Percentiles rank a stretch among this genome's conserved stretches.
Evolutionary conservation across 2,113 vertebrate species (phyloP).

Genomic region (Salvelinus fontinalis): DNA sequence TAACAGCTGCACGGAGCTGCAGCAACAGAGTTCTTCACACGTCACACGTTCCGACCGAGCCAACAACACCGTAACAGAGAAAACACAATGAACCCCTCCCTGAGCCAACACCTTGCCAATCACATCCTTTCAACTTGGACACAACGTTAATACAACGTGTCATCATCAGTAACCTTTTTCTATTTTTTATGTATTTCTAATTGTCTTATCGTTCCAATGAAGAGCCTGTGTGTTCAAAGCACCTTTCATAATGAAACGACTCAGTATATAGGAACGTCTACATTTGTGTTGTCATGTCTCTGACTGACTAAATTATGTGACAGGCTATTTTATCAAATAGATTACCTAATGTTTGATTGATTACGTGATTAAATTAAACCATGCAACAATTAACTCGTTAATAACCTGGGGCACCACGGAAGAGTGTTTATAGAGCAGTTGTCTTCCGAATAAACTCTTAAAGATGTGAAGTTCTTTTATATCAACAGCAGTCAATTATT

Average conservation of each 20-base stretch:
- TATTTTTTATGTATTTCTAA: background rate
- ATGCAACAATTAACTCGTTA: no score
- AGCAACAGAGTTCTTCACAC: background rate
- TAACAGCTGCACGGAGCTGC: constrained; percentile 20
- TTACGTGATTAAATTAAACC: no score
- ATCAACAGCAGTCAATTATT: no score
- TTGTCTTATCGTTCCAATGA: constrained; percentile 24
- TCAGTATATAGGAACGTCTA: constrained; percentile 4
- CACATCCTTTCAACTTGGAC: constrained; percentile 33
- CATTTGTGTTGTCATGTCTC: no score
- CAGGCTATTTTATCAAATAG: no score
- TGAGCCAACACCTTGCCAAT: constrained; percentile 16
- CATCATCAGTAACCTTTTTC: background rate
- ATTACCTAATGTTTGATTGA: no score
- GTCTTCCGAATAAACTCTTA: no score
- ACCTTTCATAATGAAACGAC: constrained; percentile 43
- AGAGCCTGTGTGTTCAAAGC: constrained; percentile 8
- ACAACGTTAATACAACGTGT: constrained; percentile 8
- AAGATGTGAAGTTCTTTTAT: no score
- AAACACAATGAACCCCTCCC: constrained; percentile 45
- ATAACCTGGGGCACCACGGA: no score
- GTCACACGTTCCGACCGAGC: background rate
- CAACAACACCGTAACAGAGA: constrained; percentile 17
- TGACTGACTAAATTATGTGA: no score
- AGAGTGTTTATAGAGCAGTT: no score